phyloP scores from a whole-genome alignment of 2,797 vertebrate genomes.

The Sebastes vulpes region DNA sequence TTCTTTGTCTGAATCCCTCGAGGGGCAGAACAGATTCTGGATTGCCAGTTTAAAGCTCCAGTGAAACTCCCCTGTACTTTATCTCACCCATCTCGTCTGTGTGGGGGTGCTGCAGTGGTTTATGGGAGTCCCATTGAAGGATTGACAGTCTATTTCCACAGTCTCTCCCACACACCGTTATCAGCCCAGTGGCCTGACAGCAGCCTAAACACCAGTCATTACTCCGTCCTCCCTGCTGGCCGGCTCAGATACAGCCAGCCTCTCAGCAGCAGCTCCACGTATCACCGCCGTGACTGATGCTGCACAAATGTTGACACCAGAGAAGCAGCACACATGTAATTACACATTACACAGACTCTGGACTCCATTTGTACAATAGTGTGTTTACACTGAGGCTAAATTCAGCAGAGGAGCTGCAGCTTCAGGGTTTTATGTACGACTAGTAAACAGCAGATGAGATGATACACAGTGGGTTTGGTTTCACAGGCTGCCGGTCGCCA shows the following conservation, averaged over 20 bases:
- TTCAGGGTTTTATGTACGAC: not conserved
- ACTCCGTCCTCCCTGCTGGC: slow-evolving; percentile 34
- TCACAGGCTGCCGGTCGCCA: slow-evolving; percentile 15
- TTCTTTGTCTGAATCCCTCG: slow-evolving; percentile 23
- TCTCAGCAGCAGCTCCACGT: not conserved
- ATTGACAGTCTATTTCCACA: slow-evolving; percentile 30
- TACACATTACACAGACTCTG: slow-evolving; percentile 11
- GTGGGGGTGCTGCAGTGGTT: not conserved
- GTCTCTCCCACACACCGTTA: slow-evolving; percentile 47
- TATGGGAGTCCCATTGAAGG: slow-evolving; percentile 24
- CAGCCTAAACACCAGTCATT: slow-evolving; percentile 41
- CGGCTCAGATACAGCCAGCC: slow-evolving; percentile 4
- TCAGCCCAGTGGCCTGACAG: slow-evolving; percentile 34
- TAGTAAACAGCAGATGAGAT: slow-evolving; percentile 22
- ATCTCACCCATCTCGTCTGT: not conserved
- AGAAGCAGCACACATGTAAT: not conserved
- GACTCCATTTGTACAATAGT: not conserved
- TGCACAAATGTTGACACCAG: not conserved
- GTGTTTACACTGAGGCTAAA: not conserved
- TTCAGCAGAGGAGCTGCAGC: not conserved
- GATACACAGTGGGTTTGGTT: slow-evolving; percentile 25
- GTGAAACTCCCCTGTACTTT: slow-evolving; percentile 8
- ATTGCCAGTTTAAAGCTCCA: slow-evolving; percentile 23
- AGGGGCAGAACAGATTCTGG: slow-evolving; percentile 36
- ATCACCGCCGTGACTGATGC: slow-evolving; percentile 10